These are phyloP conservation scores for Apis dorsata DNA, from an alignment of 1,140 invertebrate species.

Conservation along the genomic window DNA sequence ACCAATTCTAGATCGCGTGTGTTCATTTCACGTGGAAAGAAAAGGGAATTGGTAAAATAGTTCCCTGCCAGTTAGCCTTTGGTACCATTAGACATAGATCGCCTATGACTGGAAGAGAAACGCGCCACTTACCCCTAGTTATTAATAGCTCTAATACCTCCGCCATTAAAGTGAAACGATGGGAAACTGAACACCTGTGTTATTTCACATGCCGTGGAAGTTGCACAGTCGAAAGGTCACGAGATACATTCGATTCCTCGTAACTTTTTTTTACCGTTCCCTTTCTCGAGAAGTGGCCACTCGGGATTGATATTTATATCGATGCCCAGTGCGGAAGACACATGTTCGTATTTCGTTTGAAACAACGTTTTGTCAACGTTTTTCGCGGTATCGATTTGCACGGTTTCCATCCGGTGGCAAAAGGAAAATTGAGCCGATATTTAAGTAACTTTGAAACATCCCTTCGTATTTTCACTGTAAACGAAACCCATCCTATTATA, in stretches of 20 bases:
- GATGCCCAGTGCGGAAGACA: not conserved
- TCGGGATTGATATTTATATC: not conserved
- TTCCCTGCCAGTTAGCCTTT: not conserved
- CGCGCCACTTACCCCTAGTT: conserved; percentile 22
- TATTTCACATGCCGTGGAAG: conserved; percentile 24
- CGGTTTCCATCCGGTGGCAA: not conserved
- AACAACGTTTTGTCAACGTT: not conserved
- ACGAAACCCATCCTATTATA: not conserved
- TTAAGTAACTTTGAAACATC: not conserved
- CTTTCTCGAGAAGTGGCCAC: not conserved
- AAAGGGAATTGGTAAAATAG: not conserved
- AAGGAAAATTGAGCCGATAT: not conserved
- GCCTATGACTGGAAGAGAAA: conserved; percentile 25
- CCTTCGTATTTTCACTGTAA: not conserved
- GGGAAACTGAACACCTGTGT: conserved; percentile 38
- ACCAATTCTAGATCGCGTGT: no score
- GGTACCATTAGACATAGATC: not conserved
- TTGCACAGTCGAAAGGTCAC: conserved; percentile 15
- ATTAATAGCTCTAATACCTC: conserved; percentile 47
- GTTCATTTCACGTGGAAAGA: no score
- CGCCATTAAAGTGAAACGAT: conserved; percentile 30
- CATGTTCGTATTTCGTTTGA: not conserved
- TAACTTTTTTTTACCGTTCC: not conserved
- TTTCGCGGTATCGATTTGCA: not conserved
- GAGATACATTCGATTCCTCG: not conserved